These are phyloP conservation scores for Siniperca scherzeri DNA, from an alignment of 2,797 vertebrate species.

Conservation along the genomic window DNA sequence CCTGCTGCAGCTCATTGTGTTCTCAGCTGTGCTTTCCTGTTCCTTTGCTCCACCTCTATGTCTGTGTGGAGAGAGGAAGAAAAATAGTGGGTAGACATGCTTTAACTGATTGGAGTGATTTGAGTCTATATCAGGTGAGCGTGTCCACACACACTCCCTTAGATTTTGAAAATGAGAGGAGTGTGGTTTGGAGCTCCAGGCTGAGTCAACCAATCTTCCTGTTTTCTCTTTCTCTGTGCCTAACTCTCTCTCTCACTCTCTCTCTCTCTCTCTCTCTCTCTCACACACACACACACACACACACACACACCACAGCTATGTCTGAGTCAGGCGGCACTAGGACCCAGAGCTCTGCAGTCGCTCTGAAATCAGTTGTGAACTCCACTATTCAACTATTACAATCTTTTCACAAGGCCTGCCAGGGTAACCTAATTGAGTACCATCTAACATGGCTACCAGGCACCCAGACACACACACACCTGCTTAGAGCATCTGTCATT, in stretches of 20 bases:
- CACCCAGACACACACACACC: neutral
- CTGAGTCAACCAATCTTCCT: slow-evolving; percentile 9
- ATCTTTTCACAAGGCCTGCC: neutral
- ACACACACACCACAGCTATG: neutral
- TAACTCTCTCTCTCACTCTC: neutral
- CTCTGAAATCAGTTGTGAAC: slow-evolving; percentile 7
- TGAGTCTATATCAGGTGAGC: slow-evolving; percentile 13
- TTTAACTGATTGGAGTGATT: slow-evolving; percentile 15
- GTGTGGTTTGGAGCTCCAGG: slow-evolving; percentile 3
- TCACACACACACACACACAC: slow-evolving; percentile 12
- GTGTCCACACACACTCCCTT: slow-evolving; percentile 4
- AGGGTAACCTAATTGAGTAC: neutral
- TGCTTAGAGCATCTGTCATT: neutral
- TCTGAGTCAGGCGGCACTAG: neutral
- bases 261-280: neutral
- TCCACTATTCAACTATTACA: too few species aligned
- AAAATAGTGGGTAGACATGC: slow-evolving; percentile 25
- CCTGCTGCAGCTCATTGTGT: slow-evolving; percentile 44
- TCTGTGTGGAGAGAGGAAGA: slow-evolving; percentile 17
- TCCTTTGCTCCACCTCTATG: slow-evolving; percentile 28
- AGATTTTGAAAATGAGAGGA: slow-evolving; percentile 14
- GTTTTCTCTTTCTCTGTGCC: neutral
- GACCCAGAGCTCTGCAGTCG: slow-evolving; percentile 4
- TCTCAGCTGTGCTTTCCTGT: slow-evolving; percentile 57
- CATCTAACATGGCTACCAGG: neutral